phyloP scores from a whole-genome alignment of 2,888 invertebrate species.

The Troides helena region DNA sequence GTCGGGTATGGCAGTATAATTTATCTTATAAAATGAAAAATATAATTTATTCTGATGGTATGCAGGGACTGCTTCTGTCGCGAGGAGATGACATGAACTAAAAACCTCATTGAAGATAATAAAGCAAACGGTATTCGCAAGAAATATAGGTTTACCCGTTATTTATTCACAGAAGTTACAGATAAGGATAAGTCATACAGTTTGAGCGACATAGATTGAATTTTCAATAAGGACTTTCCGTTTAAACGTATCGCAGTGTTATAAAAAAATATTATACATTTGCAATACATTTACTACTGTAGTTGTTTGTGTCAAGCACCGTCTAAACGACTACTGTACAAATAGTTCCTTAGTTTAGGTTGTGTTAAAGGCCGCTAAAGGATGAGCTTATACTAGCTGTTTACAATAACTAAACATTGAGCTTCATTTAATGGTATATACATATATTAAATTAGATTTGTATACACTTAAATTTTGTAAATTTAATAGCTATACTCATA shows the following conservation, averaged over 20 bases:
- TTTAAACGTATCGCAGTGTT: slow-evolving; percentile 4
- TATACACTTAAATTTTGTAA: no score
- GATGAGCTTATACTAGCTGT: no score
- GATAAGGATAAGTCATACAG: slow-evolving; percentile 67
- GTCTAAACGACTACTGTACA: no score
- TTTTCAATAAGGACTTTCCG: slow-evolving; percentile 52
- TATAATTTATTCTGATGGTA: slow-evolving; percentile 21
- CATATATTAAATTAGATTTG: no score
- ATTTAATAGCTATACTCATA: no score
- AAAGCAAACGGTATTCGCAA: slow-evolving; percentile 64
- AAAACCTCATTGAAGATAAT: slow-evolving; percentile 67
- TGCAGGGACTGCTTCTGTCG: slow-evolving; percentile 35
- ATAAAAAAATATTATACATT: no score
- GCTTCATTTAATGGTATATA: no score
- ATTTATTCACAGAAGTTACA: slow-evolving; percentile 60
- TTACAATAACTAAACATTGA: no score
- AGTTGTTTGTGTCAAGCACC: no score
- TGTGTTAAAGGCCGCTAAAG: no score
- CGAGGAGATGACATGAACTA: slow-evolving; percentile 48
- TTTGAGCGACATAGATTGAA: slow-evolving; percentile 56
- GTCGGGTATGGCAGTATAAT: slow-evolving; percentile 4
- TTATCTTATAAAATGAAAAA: slow-evolving; percentile 21
- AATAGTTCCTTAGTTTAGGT: no score
- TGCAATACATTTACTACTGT: no score
- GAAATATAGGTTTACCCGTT: slow-evolving; percentile 65